These are phyloP conservation scores for Rhynchopsitta pachyrhyncha DNA, from an alignment of 2,113 vertebrate species.

Conservation along the genomic window DNA sequence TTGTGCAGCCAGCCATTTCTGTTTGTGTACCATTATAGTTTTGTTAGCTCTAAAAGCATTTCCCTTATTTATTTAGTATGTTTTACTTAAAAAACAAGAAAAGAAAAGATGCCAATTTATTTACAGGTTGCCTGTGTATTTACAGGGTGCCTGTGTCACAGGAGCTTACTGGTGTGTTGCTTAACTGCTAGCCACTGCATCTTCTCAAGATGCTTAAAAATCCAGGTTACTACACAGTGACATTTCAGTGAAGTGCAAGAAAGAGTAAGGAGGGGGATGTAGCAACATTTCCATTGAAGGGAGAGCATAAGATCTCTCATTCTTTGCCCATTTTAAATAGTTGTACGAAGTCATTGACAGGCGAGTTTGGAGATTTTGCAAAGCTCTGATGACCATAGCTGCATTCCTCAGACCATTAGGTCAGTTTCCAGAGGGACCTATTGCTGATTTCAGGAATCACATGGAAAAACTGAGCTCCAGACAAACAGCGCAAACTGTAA, in stretches of 20 bases:
- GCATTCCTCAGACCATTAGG: slow-evolving; percentile 75
- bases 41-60: neutral
- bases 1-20: neutral
- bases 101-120: neutral
- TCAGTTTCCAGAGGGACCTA: slow-evolving; percentile 75
- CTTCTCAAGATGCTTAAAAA: neutral
- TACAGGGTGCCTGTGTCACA: neutral
- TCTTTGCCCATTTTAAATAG: slow-evolving; percentile 35
- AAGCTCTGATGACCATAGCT: slow-evolving; percentile 63
- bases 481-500: neutral
- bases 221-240: neutral
- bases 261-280: neutral
- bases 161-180: neutral
- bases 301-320: neutral
- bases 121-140: neutral
- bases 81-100: neutral
- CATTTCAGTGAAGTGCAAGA: neutral
- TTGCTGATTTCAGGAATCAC: slow-evolving; percentile 66
- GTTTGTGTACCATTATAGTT: accelerated
- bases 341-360: slow-evolving; percentile 42
- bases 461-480: slow-evolving; percentile 74
- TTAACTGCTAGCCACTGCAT: neutral
- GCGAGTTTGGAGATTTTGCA: slow-evolving; percentile 58
- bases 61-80: neutral
- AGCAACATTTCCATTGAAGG: slow-evolving; percentile 48